phyloP scores from a whole-genome alignment of 1,140 invertebrate genomes.

The Papilio glaucus region DNA sequence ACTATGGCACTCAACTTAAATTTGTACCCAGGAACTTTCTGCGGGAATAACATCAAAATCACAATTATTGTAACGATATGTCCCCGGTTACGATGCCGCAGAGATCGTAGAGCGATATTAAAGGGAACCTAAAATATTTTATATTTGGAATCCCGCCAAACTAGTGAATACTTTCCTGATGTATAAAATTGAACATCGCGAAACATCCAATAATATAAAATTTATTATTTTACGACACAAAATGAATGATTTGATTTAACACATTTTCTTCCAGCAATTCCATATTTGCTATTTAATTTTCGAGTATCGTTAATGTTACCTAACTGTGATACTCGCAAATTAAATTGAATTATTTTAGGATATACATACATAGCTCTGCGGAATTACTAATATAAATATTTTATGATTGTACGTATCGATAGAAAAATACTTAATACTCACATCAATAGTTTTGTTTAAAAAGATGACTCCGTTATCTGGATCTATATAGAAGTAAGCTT shows the following conservation, averaged over 20 bases:
- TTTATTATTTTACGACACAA: slow-evolving; percentile 7
- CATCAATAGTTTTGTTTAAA: slow-evolving; percentile 88
- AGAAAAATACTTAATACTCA: slow-evolving; percentile 75
- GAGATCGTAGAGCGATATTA: slow-evolving; percentile 28
- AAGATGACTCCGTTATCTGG: slow-evolving; percentile 90
- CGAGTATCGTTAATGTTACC: too few species aligned
- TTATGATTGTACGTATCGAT: slow-evolving; percentile 6
- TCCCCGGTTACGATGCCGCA: slow-evolving; percentile 35
- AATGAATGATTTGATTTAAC: slow-evolving; percentile 18
- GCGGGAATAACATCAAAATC: slow-evolving; percentile 52
- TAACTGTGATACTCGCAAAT: too few species aligned
- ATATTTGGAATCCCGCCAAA: slow-evolving; percentile 35
- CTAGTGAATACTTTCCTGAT: slow-evolving; percentile 25
- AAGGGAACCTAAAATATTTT: slow-evolving; percentile 36
- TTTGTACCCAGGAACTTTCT: slow-evolving; percentile 87
- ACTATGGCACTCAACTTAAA: slow-evolving; percentile 91
- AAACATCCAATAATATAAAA: slow-evolving; percentile 29
- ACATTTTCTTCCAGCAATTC: not conserved
- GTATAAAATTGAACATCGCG: slow-evolving; percentile 30
- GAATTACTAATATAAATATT: not conserved
- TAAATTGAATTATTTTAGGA: not conserved
- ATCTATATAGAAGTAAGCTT: slow-evolving; percentile 91
- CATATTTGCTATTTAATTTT: not conserved
- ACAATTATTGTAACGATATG: slow-evolving; percentile 36
- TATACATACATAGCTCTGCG: not conserved